Percentiles rank a stretch among this genome's conserved stretches.
Evolutionary conservation across 2,113 vertebrate species (phyloP).

Genomic region (Trogon surrucura): DNA sequence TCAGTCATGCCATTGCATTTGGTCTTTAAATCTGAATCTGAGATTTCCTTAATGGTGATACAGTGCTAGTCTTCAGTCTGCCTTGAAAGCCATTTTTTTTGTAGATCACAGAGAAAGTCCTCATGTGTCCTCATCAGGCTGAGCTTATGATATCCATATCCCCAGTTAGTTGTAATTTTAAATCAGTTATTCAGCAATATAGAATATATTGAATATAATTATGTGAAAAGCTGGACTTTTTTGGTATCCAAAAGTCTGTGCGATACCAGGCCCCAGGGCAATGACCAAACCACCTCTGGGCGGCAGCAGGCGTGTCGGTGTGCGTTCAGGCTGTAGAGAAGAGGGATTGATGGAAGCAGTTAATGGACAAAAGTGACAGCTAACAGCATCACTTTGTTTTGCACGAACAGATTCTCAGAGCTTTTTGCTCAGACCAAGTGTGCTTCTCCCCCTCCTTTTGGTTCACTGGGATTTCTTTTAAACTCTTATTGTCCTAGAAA

Average conservation of each 20-base stretch:
- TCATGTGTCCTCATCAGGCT: background rate
- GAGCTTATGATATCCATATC: background rate
- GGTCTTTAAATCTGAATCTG: background rate
- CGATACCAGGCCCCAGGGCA: background rate
- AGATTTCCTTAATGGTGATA: background rate
- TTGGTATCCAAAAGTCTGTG: background rate
- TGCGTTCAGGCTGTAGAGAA: background rate
- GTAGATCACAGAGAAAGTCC: background rate
- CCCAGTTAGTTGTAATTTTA: background rate
- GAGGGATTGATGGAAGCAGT: background rate
- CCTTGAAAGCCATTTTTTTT: background rate
- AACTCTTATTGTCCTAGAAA: slow-evolving; percentile 34
- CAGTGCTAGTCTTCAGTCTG: background rate
- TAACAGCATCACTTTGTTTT: background rate
- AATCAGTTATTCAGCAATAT: background rate
- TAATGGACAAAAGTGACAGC: background rate
- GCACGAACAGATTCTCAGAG: background rate
- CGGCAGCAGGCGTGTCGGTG: background rate
- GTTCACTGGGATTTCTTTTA: slow-evolving; percentile 3
- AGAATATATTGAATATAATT: background rate
- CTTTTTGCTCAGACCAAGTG: background rate
- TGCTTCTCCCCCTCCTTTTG: background rate
- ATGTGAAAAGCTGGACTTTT: background rate
- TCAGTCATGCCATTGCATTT: background rate
- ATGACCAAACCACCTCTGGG: background rate